A percentile compares a stretch with the other conserved stretches of the same genome.
Evolutionary conservation across 2,113 vertebrate genomes (phyloP).

Genomic region (Haemorhous mexicanus): DNA sequence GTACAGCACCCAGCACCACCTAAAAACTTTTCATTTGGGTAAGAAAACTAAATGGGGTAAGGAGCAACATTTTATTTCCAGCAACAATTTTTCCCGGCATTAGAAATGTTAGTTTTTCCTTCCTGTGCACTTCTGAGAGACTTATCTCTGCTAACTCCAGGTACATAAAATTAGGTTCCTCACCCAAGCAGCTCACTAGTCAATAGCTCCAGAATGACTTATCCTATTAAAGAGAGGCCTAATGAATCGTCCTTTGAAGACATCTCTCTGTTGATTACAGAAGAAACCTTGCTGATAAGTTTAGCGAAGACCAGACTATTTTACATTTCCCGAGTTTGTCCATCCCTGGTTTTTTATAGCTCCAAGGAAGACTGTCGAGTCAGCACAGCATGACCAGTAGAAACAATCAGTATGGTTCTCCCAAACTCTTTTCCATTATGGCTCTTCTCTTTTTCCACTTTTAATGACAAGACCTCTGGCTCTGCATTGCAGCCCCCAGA

Average conservation of each 20-base stretch:
- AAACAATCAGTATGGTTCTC: background rate
- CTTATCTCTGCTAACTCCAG: background rate
- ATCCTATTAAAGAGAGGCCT: background rate
- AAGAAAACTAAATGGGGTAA: background rate
- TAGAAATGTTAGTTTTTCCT: background rate
- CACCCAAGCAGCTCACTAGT: background rate
- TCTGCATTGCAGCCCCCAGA: background rate
- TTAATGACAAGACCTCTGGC: background rate
- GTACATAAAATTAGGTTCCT: background rate
- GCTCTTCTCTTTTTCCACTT: background rate
- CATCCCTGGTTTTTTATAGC: background rate
- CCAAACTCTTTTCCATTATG: background rate
- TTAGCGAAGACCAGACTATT: background rate
- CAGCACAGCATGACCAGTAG: rapidly evolving
- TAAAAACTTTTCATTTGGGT: background rate
- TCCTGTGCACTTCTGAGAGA: background rate
- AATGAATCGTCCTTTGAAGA: background rate
- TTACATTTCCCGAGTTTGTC: background rate
- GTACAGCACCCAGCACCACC: background rate
- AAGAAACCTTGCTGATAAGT: background rate
- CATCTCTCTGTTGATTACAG: background rate
- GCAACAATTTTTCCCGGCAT: background rate
- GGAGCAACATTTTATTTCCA: background rate
- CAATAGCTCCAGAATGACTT: background rate
- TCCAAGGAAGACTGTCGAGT: background rate